Conservation (phyloP, 2,113 vertebrate genomes). For the Hyperopisus bebe region DNA sequence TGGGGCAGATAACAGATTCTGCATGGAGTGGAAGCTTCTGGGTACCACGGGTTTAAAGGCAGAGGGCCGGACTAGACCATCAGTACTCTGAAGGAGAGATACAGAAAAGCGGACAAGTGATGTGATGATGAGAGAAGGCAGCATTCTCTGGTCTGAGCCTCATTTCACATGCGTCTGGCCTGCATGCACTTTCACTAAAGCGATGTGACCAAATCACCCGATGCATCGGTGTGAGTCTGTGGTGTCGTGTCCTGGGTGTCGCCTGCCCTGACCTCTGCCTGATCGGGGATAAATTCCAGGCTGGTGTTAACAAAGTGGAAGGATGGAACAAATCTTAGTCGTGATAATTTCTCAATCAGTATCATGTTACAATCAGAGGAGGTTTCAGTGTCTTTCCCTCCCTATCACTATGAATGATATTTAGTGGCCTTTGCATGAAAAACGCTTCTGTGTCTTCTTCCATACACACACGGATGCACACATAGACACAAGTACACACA, state of each 20-base stretch:
- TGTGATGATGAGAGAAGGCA: not conserved
- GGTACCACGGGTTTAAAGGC: slow-evolving; percentile 87
- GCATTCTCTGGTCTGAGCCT: not conserved
- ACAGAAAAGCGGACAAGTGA: slow-evolving; percentile 19
- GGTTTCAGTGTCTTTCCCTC: not conserved
- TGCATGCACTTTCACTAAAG: not conserved
- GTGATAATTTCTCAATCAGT: not conserved
- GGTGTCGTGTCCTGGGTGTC: not conserved
- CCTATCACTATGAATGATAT: not conserved
- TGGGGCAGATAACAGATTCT: slow-evolving; percentile 59
- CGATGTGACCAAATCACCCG: not conserved
- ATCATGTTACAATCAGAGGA: not conserved
- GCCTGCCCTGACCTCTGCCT: not conserved
- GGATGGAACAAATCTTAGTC: not conserved
- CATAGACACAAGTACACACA: not conserved
- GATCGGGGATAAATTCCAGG: not conserved
- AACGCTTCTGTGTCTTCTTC: not conserved
- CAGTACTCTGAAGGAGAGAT: slow-evolving; percentile 57
- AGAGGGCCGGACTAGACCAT: slow-evolving; percentile 78
- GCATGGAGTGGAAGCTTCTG: slow-evolving; percentile 89
- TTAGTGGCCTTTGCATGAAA: not conserved
- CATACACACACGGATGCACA: not conserved
- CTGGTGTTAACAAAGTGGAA: not conserved
- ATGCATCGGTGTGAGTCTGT: not conserved
- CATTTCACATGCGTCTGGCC: not conserved